These are phyloP conservation scores for Heteractis magnifica DNA, from an alignment of 92 coral and sea anemone genomes.

Conservation along the genomic window DNA sequence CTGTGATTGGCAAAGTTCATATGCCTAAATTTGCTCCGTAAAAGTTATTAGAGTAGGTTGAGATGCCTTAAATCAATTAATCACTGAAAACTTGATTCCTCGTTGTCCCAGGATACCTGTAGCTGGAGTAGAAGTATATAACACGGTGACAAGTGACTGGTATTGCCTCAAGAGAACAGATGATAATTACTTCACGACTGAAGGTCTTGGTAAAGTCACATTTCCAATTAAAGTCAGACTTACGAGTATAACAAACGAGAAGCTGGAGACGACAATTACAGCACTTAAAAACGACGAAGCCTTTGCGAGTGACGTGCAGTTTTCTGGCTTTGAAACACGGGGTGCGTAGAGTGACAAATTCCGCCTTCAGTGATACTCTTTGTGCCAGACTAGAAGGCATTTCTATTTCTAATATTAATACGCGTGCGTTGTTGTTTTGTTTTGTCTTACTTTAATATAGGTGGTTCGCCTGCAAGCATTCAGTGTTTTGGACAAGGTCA, in stretches of 20 bases:
- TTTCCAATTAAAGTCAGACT: conserved; percentile 71
- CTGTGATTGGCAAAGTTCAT: no score
- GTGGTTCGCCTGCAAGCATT: conserved; percentile 67
- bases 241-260: conserved; percentile 72
- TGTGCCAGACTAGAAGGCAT: background rate
- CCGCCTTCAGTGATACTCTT: background rate
- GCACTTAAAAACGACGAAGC: conserved; percentile 62
- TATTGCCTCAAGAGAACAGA: conserved; percentile 62
- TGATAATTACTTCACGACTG: conserved; percentile 63
- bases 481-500: conserved; percentile 79
- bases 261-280: conserved; percentile 53
- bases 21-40: no score
- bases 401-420: background rate
- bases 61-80: background rate
- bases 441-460: conserved; percentile 22
- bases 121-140: conserved; percentile 71
- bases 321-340: conserved; percentile 53
- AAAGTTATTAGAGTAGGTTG: no score
- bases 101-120: conserved; percentile 58
- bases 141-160: conserved; percentile 64
- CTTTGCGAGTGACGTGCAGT: conserved; percentile 62
- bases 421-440: background rate
- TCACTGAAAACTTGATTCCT: background rate
- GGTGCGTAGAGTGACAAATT: conserved; percentile 30
- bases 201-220: conserved; percentile 64